These are phyloP conservation scores for Drosophila lacertosa DNA, from an alignment of 1,140 invertebrate species.

Conservation along the genomic window DNA sequence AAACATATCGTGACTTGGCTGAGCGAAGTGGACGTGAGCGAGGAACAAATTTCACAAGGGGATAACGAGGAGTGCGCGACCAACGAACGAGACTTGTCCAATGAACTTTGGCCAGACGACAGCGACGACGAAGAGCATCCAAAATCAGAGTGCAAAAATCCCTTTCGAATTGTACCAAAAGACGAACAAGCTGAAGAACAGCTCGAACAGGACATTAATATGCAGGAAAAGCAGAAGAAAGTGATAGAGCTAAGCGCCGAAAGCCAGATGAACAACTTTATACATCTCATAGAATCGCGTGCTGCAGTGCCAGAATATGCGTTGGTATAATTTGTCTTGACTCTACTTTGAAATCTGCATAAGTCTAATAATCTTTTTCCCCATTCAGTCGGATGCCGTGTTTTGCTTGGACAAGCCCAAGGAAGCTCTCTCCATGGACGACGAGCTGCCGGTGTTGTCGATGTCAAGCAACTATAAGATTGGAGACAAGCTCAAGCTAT, in stretches of 20 bases:
- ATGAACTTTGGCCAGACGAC: neutral
- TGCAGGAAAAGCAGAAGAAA: neutral
- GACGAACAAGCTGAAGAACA: neutral
- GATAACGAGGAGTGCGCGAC: neutral
- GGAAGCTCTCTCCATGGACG: neutral
- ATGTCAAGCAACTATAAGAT: neutral
- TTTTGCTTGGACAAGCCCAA: slow-evolving; percentile 43
- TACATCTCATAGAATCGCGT: neutral
- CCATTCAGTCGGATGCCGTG: slow-evolving; percentile 32
- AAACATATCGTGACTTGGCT: neutral
- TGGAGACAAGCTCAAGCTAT: neutral
- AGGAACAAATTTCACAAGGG: neutral
- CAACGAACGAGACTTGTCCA: neutral
- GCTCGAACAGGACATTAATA: neutral
- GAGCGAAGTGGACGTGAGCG: neutral
- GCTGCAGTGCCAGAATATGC: slow-evolving; percentile 29
- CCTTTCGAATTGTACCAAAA: neutral
- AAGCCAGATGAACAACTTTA: slow-evolving; percentile 5
- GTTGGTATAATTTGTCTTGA: slow-evolving; percentile 13
- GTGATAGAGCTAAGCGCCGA: neutral
- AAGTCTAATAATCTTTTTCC: neutral
- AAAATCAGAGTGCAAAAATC: neutral
- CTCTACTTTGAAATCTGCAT: too few species aligned
- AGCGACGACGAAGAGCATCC: neutral
- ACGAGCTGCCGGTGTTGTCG: neutral